Base-by-base conservation (phyloP, 2,888 invertebrate species). In the Morpho achilles region DNA sequence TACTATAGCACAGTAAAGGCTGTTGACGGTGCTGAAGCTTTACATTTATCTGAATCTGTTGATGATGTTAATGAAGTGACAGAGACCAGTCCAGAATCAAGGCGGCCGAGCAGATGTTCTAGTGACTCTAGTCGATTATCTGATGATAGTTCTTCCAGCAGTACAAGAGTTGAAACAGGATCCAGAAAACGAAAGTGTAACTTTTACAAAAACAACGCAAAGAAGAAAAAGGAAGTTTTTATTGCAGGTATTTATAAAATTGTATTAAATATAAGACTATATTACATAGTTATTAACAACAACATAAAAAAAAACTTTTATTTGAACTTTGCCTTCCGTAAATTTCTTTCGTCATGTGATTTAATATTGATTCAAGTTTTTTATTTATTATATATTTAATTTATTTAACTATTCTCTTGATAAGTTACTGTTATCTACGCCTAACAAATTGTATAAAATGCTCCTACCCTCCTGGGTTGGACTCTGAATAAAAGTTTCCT, bases 1-100 rank as follows among this genome's bases (percentile, higher is more conserved):
- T 87, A 87, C 66, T 82, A 74, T 59, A 89, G 86, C 62, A 90
- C 90, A n/a, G 79, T 90, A 1, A 88, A 87, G 69, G 87, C 87
- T 32, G 69, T 90, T 8, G 84, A 87, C 65, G 87, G 87, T 0
- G 59, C 70, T 7, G 87, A 89, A 63, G 90, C 90, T n/a, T 68
- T 77, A 51, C 82, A 82, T 61, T 58, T 87, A 47, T 74, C 81
- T 0, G 79, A 80, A 41, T 64, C 72, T 47, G 50, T 68, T 1
- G 84, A 82, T 16, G 79, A 83, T 55, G 40, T 60, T n/a, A 73
- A 65, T 49, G 82, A 82, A 50, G 53, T 58, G 23, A 77, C 69
- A 61, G 83, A 82, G 63, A 75, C 69, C 7, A 84, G 84, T 64
- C 78, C 82, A 0, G 77, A 84, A 49, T 88, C 88, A 7, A 75